phyloP scores from a whole-genome alignment of 2,888 invertebrate genomes.

The Calameuta filiformis region DNA sequence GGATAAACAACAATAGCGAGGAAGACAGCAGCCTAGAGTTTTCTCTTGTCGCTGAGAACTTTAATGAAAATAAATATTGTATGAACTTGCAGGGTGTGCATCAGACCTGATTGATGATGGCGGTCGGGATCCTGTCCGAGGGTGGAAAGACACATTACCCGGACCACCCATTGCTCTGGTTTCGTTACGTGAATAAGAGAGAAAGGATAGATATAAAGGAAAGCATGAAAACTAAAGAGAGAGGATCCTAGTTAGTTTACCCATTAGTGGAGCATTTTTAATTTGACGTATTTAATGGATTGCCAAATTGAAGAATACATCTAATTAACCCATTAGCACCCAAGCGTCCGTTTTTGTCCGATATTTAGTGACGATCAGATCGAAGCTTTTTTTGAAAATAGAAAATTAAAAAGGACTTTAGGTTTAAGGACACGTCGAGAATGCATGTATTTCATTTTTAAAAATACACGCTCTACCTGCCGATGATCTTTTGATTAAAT shows the following conservation, averaged over 20 bases:
- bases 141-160: conserved; percentile 63
- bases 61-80: conserved; percentile 66
- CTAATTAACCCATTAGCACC: background rate
- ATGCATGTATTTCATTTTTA: too few species aligned
- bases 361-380: too few species aligned
- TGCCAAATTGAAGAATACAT: background rate
- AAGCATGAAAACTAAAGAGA: background rate
- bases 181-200: background rate
- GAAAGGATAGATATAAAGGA: background rate
- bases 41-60: conserved; percentile 23
- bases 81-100: conserved; percentile 57
- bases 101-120: conserved; percentile 61
- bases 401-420: too few species aligned
- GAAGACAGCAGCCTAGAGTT: background rate
- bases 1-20: background rate
- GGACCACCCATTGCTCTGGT: conserved; percentile 47
- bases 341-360: too few species aligned
- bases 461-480: background rate
- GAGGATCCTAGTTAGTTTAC: background rate
- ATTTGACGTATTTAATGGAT: background rate
- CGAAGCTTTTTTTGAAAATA: too few species aligned
- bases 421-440: too few species aligned
- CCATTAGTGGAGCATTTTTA: background rate
- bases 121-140: conserved; percentile 48
- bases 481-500: background rate